These are phyloP conservation scores for Turdus rufiventris DNA, from an alignment of 2,113 vertebrate species.

Conservation along the genomic window DNA sequence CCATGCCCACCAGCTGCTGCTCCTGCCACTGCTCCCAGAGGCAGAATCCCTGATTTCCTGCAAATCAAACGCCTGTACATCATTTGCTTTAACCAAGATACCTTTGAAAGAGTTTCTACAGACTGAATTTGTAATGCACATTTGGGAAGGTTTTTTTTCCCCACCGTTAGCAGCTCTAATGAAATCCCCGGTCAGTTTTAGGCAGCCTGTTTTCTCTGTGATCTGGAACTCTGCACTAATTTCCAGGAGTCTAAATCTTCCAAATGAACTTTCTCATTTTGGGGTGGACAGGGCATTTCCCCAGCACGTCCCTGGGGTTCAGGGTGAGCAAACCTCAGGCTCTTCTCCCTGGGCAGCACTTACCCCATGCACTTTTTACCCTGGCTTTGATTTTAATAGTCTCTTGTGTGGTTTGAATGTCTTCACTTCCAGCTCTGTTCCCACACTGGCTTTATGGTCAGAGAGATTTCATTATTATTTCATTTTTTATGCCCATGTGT, in stretches of 20 bases:
- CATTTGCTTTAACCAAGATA: neutral
- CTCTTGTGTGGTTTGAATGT: neutral
- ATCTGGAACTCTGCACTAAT: neutral
- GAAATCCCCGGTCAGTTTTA: conserved; percentile 9
- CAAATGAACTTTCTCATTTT: neutral
- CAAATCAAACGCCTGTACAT: neutral
- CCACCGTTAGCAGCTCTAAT: neutral
- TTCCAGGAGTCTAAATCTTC: neutral
- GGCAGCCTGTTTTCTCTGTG: neutral
- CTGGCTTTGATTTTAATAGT: neutral
- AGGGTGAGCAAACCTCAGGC: neutral
- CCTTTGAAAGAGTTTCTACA: neutral
- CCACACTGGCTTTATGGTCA: neutral
- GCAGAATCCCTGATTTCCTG: neutral
- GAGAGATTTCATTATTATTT: neutral
- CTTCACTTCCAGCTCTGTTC: neutral
- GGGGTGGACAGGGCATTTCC: accelerated
- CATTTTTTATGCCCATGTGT: neutral
- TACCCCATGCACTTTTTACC: neutral
- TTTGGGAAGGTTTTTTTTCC: neutral
- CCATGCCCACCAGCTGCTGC: neutral
- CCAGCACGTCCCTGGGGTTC: accelerated
- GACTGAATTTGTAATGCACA: neutral
- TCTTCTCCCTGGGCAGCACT: neutral
- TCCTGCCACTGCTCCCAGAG: neutral